These are phyloP conservation scores for Tautogolabrus adspersus DNA, from an alignment of 2,113 vertebrate genomes.

Conservation along the genomic window DNA sequence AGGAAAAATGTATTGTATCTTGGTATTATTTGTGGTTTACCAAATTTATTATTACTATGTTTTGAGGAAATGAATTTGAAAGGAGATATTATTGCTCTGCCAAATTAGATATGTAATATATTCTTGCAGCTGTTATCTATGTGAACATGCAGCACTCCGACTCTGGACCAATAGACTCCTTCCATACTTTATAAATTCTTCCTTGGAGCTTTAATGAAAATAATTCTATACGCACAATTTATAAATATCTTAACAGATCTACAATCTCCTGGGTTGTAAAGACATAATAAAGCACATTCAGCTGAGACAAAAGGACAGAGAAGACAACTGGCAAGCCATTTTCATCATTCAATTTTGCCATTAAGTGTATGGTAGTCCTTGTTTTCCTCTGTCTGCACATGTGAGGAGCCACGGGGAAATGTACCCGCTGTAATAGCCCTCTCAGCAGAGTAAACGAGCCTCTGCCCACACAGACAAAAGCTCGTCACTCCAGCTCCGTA, in stretches of 20 bases:
- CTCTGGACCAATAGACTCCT: neutral
- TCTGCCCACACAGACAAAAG: constrained; percentile 78
- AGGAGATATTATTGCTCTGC: neutral
- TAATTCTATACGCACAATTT: neutral
- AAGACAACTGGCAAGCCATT: constrained; percentile 10
- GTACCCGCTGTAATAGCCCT: constrained; percentile 58
- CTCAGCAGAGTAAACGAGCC: constrained; percentile 69
- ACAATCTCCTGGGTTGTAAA: neutral
- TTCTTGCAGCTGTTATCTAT: neutral
- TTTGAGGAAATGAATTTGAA: neutral
- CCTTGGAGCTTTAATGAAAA: neutral
- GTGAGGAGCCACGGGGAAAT: constrained; percentile 53
- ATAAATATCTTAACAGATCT: neutral
- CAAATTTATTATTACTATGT: neutral
- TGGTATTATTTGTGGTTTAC: constrained; percentile 6
- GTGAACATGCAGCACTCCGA: neutral
- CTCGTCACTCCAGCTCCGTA: constrained; percentile 68
- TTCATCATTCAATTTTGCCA: constrained; percentile 25
- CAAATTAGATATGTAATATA: neutral
- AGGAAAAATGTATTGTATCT: neutral
- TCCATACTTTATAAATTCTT: neutral
- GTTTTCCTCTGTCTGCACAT: constrained; percentile 39
- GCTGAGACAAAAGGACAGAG: constrained; percentile 1
- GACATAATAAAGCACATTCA: neutral
- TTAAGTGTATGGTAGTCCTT: constrained; percentile 19